These are phyloP conservation scores for Chrysomallon squamiferum DNA, from an alignment of 1,140 invertebrate species.

Conservation along the genomic window DNA sequence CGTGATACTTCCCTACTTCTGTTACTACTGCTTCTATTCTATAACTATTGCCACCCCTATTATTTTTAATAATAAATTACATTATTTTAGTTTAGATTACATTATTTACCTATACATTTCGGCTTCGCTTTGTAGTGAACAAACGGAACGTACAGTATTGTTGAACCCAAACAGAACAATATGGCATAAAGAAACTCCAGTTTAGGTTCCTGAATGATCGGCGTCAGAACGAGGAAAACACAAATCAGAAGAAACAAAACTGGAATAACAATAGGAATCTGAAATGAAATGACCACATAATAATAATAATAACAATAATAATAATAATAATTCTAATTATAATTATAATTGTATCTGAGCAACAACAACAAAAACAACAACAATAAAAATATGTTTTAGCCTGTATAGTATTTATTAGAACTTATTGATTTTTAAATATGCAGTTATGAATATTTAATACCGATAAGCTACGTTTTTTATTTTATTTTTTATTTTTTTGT, in stretches of 20 bases:
- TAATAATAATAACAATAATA: not conserved
- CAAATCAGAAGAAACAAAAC: slow-evolving; percentile 75
- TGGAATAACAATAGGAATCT: slow-evolving; percentile 80
- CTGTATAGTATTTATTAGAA: not conserved
- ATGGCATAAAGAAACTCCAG: slow-evolving; percentile 78
- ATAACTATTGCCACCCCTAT: too few species aligned
- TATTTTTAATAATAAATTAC: too few species aligned
- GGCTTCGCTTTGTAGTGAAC: slow-evolving; percentile 72
- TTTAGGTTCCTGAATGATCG: slow-evolving; percentile 78
- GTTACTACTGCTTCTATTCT: too few species aligned
- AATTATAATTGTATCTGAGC: not conserved
- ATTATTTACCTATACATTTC: slow-evolving; percentile 51
- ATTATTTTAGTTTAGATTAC: too few species aligned
- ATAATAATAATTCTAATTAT: not conserved
- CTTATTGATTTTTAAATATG: not conserved
- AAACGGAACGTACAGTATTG: slow-evolving; percentile 76
- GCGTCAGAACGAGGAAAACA: slow-evolving; percentile 76
- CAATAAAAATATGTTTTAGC: not conserved
- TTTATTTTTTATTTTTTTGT: too few species aligned
- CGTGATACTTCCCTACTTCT: too few species aligned
- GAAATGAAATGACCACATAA: slow-evolving; percentile 31
- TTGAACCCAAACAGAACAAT: slow-evolving; percentile 73
- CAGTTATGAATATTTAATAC: not conserved
- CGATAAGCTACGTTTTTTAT: not conserved
- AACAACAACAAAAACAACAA: not conserved